These are phyloP conservation scores for Luffia ferchaultella DNA, from an alignment of 2,888 invertebrate genomes.

Conservation along the genomic window DNA sequence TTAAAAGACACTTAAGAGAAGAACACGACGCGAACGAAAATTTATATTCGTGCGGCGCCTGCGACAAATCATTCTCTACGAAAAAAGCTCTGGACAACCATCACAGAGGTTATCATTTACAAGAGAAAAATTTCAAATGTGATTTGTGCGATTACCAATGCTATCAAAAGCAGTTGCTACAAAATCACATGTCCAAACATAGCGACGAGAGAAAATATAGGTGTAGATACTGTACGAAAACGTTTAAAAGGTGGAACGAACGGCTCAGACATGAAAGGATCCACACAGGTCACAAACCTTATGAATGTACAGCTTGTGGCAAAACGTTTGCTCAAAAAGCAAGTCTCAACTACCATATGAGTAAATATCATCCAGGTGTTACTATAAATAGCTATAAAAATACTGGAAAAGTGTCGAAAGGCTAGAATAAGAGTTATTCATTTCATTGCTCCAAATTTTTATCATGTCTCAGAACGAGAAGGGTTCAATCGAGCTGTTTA, in stretches of 20 bases:
- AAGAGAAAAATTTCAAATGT: background rate
- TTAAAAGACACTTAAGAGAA: background rate
- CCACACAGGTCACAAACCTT: background rate
- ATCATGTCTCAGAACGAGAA: too few species aligned
- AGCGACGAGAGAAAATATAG: background rate
- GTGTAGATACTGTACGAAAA: background rate
- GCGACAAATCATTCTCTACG: background rate
- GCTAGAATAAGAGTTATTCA: too few species aligned
- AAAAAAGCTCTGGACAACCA: background rate
- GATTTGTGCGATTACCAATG: background rate
- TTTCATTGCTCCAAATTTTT: too few species aligned
- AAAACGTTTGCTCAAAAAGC: background rate
- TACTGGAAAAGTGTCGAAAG: too few species aligned
- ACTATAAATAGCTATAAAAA: background rate
- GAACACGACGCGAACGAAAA: background rate
- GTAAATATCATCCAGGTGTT: background rate
- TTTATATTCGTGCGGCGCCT: background rate
- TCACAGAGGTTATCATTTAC: background rate
- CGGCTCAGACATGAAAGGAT: background rate
- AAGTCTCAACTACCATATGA: background rate
- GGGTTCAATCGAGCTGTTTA: too few species aligned
- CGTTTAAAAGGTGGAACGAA: background rate
- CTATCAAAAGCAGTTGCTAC: background rate
- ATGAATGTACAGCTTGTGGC: background rate
- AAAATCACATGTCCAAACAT: background rate